Conservation (phyloP, 2,113 vertebrate genomes). For the Pipa parva region DNA sequence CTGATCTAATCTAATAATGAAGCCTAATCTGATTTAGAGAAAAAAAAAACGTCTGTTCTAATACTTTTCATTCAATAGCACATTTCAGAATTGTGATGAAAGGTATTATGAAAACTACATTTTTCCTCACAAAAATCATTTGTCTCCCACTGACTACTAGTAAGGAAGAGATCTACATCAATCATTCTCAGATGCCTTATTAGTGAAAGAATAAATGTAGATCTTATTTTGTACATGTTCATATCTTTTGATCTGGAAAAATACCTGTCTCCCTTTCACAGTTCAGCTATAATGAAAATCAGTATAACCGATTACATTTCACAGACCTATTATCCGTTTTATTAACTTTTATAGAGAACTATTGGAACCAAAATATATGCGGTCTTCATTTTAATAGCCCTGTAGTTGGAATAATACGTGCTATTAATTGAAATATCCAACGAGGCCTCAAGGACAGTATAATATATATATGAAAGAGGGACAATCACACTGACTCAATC, state of each 20-base stretch:
- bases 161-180: slow-evolving; percentile 9
- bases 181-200: slow-evolving; percentile 20
- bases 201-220: slow-evolving; percentile 15
- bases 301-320: slow-evolving; percentile 3
- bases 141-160: slow-evolving; percentile 35
- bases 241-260: slow-evolving; percentile 27
- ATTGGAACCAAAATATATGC: slow-evolving; percentile 10
- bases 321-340: slow-evolving; percentile 16
- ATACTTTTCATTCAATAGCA: slow-evolving; percentile 21
- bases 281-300: slow-evolving; percentile 13
- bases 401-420: slow-evolving; percentile 16
- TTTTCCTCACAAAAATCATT: slow-evolving; percentile 42
- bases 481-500: slow-evolving; percentile 2
- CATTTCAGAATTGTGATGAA: slow-evolving; percentile 36
- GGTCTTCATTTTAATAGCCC: slow-evolving; percentile 16
- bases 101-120: neutral
- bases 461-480: slow-evolving; percentile 1
- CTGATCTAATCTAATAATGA: slow-evolving; percentile 37
- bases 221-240: slow-evolving; percentile 18
- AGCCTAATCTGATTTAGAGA: slow-evolving; percentile 8
- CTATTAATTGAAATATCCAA: slow-evolving; percentile 26
- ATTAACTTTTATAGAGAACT: slow-evolving; percentile 19
- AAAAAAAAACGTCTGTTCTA: slow-evolving; percentile 21
- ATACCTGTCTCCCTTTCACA: slow-evolving; percentile 12
- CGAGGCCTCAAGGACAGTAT: slow-evolving; percentile 32